A percentile compares a stretch with the other conserved stretches of the same genome.
Evolutionary conservation across 1,140 invertebrate species (phyloP).

Genomic region (Mizuhopecten yessoensis): DNA sequence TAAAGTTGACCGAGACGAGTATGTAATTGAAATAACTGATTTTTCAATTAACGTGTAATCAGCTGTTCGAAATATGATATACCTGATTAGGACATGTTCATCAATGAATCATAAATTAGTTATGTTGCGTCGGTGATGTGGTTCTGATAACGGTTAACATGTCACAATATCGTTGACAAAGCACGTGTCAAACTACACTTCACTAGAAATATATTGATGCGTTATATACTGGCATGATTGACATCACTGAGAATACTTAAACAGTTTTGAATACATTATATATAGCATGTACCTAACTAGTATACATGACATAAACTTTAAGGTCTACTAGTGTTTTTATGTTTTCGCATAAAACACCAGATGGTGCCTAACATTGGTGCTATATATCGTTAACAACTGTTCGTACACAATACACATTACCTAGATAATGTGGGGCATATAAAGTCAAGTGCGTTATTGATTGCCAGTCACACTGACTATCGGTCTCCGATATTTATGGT

Average conservation of each 20-base stretch:
- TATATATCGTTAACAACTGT: not conserved
- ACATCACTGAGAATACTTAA: not conserved
- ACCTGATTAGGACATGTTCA: too few relatives aligned
- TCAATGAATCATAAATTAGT: too few relatives aligned
- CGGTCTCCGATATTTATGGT: not conserved
- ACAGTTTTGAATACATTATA: not conserved
- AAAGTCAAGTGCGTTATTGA: not conserved
- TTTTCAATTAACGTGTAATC: too few relatives aligned
- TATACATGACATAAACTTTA: not conserved
- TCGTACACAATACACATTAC: not conserved
- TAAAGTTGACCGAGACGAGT: too few relatives aligned
- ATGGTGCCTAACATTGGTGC: not conserved
- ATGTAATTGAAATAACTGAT: too few relatives aligned
- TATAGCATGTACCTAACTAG: not conserved
- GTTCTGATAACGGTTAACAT: too few relatives aligned
- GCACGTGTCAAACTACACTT: too few relatives aligned
- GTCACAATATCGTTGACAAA: too few relatives aligned
- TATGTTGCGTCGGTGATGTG: too few relatives aligned
- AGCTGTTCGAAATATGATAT: too few relatives aligned
- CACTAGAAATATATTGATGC: too few relatives aligned
- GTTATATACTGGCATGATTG: too few relatives aligned
- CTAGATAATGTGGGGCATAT: not conserved
- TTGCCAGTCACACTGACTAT: not conserved
- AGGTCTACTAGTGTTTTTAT: not conserved
- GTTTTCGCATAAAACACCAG: not conserved